phyloP scores from a whole-genome alignment of 2,113 vertebrate genomes.

The Archilochus colubris region DNA sequence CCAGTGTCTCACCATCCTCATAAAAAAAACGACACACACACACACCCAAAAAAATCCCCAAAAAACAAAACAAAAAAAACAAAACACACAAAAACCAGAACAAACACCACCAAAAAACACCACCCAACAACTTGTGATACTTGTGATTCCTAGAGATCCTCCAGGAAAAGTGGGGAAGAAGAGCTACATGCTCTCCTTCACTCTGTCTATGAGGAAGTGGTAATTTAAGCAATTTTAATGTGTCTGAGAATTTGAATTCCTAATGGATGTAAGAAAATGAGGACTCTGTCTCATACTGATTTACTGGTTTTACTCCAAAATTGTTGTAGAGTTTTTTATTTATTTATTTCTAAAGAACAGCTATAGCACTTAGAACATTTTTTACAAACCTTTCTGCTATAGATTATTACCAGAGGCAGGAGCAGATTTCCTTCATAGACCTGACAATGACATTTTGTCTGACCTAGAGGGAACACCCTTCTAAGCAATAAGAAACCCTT shows the following conservation, averaged over 20 bases:
- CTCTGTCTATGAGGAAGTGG: neutral
- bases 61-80: no score
- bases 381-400: neutral
- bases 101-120: no score
- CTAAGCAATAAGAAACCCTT: slow-evolving; percentile 47
- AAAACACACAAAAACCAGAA: no score
- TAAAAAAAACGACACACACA: neutral
- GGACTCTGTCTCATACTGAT: neutral
- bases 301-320: neutral
- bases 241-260: neutral
- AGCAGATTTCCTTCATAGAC: slow-evolving; percentile 13
- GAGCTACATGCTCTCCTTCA: neutral
- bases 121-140: no score
- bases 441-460: neutral
- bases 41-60: no score
- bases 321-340: no score
- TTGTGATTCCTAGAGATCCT: neutral
- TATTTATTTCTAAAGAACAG: neutral
- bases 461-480: slow-evolving; percentile 25
- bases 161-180: neutral
- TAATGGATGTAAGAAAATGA: neutral
- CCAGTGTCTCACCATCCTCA: neutral
- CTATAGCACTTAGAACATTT: neutral
- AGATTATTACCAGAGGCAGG: neutral
- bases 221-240: neutral